These are phyloP conservation scores for Calcarius lapponicus DNA, from an alignment of 2,797 vertebrate genomes.

Conservation along the genomic window DNA sequence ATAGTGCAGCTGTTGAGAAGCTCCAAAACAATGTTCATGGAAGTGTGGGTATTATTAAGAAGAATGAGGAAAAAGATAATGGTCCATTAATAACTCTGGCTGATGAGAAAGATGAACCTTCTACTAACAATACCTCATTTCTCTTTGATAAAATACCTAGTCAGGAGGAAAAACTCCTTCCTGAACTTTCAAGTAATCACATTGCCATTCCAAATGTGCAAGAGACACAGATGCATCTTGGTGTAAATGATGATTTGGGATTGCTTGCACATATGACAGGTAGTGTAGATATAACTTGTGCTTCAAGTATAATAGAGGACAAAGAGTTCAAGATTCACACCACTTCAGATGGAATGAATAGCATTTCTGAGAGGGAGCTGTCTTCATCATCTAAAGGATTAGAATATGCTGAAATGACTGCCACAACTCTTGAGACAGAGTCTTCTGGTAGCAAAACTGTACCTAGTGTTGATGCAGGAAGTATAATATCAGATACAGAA, in stretches of 20 bases:
- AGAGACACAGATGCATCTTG: conserved; percentile 82
- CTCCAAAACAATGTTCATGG: conserved; percentile 87
- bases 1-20: conserved; percentile 94
- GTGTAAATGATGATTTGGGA: conserved; percentile 92
- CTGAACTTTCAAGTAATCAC: conserved; percentile 91
- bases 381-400: conserved; percentile 80
- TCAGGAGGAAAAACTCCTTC: conserved; percentile 93
- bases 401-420: conserved; percentile 84
- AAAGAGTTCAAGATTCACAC: conserved; percentile 94
- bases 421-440: conserved; percentile 83
- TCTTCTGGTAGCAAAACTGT: conserved; percentile 78
- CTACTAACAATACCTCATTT: conserved; percentile 89
- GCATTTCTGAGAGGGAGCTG: conserved; percentile 86
- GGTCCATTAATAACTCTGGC: conserved; percentile 95
- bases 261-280: conserved; percentile 94
- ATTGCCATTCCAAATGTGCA: conserved; percentile 88
- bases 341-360: conserved; percentile 88
- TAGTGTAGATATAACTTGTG: conserved; percentile 85
- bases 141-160: conserved; percentile 92
- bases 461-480: conserved; percentile 87
- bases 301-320: conserved; percentile 86
- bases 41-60: conserved; percentile 83
- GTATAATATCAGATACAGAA: conserved; percentile 95
- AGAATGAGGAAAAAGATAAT: conserved; percentile 90
- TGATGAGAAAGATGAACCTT: conserved; percentile 95